These are phyloP conservation scores for Climacteris rufus DNA, from an alignment of 2,113 vertebrate species.

Conservation along the genomic window DNA sequence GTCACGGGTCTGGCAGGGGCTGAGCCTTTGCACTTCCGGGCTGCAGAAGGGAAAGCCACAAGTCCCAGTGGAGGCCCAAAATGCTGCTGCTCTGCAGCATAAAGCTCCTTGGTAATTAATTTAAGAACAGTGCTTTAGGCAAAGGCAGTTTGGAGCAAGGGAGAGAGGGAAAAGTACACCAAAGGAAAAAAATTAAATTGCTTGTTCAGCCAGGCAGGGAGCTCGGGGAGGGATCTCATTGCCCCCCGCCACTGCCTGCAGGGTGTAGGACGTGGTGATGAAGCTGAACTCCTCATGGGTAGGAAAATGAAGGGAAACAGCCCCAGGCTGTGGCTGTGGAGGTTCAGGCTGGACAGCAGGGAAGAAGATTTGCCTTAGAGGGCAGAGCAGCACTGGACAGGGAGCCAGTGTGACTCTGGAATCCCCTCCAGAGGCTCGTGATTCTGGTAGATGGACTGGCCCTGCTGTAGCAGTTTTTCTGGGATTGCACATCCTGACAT, in stretches of 20 bases:
- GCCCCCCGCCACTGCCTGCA: neutral
- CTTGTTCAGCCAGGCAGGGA: neutral
- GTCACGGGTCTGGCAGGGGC: neutral
- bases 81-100: neutral
- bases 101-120: neutral
- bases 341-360: neutral
- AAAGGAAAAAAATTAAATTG: neutral
- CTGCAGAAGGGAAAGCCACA: neutral
- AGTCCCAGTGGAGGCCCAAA: neutral
- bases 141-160: conserved; percentile 1
- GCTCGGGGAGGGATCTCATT: neutral
- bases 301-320: neutral
- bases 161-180: neutral
- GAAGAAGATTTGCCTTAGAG: neutral
- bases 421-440: neutral
- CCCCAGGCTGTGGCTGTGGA: neutral
- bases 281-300: rapidly evolving
- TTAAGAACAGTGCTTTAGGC: neutral
- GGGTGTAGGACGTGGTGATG: neutral
- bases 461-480: neutral
- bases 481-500: neutral
- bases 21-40: rapidly evolving
- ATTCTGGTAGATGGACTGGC: neutral
- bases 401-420: rapidly evolving
- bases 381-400: neutral